Percentiles rank a stretch among this genome's conserved stretches.
These are phyloP conservation scores for Alviniconcha strummeri DNA, from an alignment of 2,888 invertebrate species.

Conservation along the genomic window DNA sequence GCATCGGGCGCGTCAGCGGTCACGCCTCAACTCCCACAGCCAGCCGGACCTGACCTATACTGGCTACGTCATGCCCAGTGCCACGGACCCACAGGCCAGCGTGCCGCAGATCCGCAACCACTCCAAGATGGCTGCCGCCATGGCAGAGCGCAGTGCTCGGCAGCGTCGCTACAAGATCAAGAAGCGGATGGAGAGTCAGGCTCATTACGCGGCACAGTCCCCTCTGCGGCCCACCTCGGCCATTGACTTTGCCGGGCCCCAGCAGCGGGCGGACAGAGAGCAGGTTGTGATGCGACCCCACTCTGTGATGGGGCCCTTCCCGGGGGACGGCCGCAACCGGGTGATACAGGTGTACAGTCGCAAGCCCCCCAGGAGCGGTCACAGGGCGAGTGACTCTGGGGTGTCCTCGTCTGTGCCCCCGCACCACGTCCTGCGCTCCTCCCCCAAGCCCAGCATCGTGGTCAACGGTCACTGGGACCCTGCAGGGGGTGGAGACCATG, in stretches of 20 bases:
- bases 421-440: constrained; percentile 18
- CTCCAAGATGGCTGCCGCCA: constrained; percentile 28
- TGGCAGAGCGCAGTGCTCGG: constrained; percentile 1
- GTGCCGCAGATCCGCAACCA: constrained; percentile 29
- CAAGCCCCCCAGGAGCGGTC: background rate
- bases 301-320: constrained; percentile 46
- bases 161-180: constrained; percentile 42
- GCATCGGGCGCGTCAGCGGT: constrained; percentile 27
- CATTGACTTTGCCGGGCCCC: constrained; percentile 52
- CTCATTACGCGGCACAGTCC: background rate
- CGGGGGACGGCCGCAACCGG: constrained; percentile 2
- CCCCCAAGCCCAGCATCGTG: background rate
- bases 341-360: constrained; percentile 27
- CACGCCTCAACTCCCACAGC: constrained; percentile 49
- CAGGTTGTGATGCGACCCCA: constrained; percentile 33
- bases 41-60: constrained; percentile 56
- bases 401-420: background rate
- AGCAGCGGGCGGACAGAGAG: constrained; percentile 39
- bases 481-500: constrained; percentile 7
- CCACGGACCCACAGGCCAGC: constrained; percentile 4
- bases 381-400: constrained; percentile 1
- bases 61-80: background rate
- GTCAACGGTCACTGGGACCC: constrained; percentile 17
- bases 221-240: constrained; percentile 55
- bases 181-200: constrained; percentile 43